Conservation (phyloP, 2,797 vertebrate genomes). For the Amblyraja radiata region DNA sequence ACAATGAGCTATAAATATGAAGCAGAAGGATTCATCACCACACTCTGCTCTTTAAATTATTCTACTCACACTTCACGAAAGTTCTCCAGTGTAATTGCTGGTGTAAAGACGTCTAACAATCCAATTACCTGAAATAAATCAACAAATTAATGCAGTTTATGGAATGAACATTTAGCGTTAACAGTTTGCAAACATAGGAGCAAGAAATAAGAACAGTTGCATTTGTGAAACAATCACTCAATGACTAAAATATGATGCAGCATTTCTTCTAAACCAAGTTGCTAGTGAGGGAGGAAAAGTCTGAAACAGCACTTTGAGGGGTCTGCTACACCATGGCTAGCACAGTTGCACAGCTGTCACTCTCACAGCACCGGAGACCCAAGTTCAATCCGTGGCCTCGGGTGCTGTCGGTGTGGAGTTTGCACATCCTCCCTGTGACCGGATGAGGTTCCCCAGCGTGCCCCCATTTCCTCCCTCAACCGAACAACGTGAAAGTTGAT, state of each 20-base stretch:
- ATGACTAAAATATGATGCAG: not conserved
- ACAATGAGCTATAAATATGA: not conserved
- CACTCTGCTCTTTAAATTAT: not conserved
- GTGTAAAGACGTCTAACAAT: slow-evolving; percentile 92
- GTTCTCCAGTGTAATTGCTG: slow-evolving; percentile 77
- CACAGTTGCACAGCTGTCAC: too few species aligned
- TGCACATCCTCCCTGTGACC: too few species aligned
- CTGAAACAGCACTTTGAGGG: not conserved
- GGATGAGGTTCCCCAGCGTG: too few species aligned
- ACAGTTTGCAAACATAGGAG: not conserved
- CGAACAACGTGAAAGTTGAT: too few species aligned
- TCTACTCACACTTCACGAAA: slow-evolving; percentile 88
- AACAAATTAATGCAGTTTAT: not conserved
- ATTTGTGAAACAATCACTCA: not conserved
- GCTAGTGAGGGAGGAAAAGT: not conserved
- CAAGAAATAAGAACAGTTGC: not conserved
- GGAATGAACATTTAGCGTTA: not conserved
- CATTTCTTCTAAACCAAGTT: not conserved
- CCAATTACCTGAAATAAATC: slow-evolving; percentile 74
- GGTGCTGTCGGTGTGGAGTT: too few species aligned
- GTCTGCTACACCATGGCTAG: too few species aligned
- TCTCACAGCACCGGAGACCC: too few species aligned
- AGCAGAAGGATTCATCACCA: not conserved
- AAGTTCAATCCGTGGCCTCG: too few species aligned
- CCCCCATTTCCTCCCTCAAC: too few species aligned